Base-by-base conservation (phyloP, 2,797 vertebrate species). In the Eulemur rubriventer region DNA sequence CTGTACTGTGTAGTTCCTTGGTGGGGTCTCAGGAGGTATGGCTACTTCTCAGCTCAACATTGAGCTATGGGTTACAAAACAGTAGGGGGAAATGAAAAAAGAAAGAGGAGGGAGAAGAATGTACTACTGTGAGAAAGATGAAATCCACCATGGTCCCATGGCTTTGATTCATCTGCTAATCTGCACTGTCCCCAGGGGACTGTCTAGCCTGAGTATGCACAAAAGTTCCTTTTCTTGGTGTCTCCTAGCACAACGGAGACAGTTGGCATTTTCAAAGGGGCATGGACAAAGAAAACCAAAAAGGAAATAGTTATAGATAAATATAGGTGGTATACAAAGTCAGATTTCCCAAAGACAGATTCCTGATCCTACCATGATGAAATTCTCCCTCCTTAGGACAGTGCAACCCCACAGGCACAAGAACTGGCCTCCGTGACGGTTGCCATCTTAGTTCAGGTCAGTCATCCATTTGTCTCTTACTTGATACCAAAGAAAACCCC, bases 131-230 rank as follows among this genome's bases (percentile, higher is more conserved):
- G n/a, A 59, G 67, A 59, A 73, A 81, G 73, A n/a, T 14, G 14
- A 69, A 30, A 24, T 8, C 17, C 9, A 17, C 35, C 9, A 0
- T 2, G n/a, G 11, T 43, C 84, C 26, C 0, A 0, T 2, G 52
- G 43, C 30, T 48, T 46, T 26, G n/a, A 26, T 22, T 43, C 41
- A 33, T 94, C 57, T 59, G 50, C 24, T 26, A 17, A 65, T 20
- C 48, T 7, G 10, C 22, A 4, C 33, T 48, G 67, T 30, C 79
- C 28, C 12, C 24, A 4, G 55, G 2, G 17, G 3, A 13, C 57
- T 75, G 46, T 30, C 43, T n/a, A 55, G 50, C 17, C 50, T 13
- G 16, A 87, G 13, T 18, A 6, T 1, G 16, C 4, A 8, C 48
- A 20, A 0, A 50, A 41, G 38, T 59, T 35, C 41, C 38, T 88